Conservation (phyloP, 2,888 invertebrate species). For the Dysmachus trigonus region DNA sequence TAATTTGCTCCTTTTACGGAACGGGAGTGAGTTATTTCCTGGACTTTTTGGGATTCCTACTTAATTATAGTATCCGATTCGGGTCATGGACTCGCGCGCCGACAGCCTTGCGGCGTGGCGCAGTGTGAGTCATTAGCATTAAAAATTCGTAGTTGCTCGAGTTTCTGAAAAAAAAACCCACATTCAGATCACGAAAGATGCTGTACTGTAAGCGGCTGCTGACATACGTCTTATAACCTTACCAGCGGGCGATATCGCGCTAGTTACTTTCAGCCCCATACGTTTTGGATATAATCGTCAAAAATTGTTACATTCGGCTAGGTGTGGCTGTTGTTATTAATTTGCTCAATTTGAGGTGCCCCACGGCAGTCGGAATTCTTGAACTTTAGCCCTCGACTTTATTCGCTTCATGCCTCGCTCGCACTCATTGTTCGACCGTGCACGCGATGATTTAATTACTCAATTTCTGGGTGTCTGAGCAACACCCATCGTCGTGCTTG, state of each 20-base stretch:
- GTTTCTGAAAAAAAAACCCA: neutral
- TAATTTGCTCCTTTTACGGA: neutral
- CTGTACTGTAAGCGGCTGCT: neutral
- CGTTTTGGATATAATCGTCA: neutral
- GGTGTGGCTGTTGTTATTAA: constrained; percentile 3
- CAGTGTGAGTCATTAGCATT: neutral
- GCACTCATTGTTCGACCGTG: neutral
- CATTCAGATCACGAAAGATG: neutral
- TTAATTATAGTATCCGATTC: neutral
- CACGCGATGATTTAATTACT: neutral
- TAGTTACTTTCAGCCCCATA: neutral
- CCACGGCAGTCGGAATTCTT: neutral
- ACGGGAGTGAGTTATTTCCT: constrained; percentile 16
- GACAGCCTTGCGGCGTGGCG: neutral
- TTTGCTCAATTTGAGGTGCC: neutral
- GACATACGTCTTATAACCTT: neutral
- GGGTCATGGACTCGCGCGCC: neutral
- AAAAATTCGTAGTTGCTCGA: neutral
- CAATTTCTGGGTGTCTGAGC: neutral
- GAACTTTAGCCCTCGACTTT: neutral
- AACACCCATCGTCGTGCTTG: neutral
- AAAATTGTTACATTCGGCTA: neutral
- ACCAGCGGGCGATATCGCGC: neutral
- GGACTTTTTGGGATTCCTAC: neutral
- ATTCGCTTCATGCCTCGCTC: neutral